phyloP scores from a whole-genome alignment of 1,140 invertebrate genomes.

The Leptopilina boulardi region DNA sequence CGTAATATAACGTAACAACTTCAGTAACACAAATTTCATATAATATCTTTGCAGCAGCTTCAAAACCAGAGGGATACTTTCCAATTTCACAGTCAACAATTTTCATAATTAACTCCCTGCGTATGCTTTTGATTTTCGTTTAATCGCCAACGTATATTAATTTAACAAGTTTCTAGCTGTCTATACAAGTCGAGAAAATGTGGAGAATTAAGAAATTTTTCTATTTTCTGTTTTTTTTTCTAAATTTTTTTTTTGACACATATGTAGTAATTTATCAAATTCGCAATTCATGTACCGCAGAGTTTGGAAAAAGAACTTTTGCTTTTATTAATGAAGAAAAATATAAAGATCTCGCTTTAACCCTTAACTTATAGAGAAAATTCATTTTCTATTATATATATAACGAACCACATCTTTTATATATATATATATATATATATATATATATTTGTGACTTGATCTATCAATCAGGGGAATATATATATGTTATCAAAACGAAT shows the following conservation, averaged over 20 bases:
- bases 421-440: too few species aligned
- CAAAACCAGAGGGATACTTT: neutral
- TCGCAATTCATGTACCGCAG: too few species aligned
- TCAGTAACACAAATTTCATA: neutral
- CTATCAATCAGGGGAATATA: conserved; percentile 52
- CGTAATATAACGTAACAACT: neutral
- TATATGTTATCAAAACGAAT: conserved; percentile 64
- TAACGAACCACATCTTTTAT: conserved; percentile 46
- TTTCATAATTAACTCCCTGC: neutral
- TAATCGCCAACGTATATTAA: neutral
- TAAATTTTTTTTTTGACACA: too few species aligned
- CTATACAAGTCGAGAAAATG: too few species aligned
- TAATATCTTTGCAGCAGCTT: neutral
- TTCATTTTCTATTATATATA: conserved; percentile 58
- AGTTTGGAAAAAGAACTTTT: too few species aligned
- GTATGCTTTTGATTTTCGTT: neutral
- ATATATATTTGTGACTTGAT: conserved; percentile 54
- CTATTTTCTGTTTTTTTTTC: too few species aligned
- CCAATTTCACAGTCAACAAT: conserved; percentile 8
- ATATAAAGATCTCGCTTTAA: too few species aligned
- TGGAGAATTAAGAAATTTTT: too few species aligned
- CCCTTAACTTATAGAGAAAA: too few species aligned
- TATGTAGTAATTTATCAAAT: too few species aligned
- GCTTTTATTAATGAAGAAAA: too few species aligned
- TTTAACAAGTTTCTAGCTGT: neutral